Conservation (phyloP, 2,797 vertebrate species). For the Squalus acanthias region DNA sequence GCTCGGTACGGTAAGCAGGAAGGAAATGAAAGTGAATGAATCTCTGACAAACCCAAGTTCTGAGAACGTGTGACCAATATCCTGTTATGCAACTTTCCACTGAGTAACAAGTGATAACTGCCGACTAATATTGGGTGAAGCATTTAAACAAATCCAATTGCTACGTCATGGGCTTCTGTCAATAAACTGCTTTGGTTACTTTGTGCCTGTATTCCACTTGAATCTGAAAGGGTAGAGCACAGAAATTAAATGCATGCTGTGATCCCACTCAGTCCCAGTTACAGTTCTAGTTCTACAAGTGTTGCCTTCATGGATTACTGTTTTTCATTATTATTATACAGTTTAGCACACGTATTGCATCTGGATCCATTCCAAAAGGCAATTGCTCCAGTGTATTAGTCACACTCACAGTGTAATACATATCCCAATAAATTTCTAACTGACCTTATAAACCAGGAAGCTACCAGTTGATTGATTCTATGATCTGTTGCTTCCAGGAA, state of each 20-base stretch:
- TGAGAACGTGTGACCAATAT: neutral
- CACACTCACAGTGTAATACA: neutral
- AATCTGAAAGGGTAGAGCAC: neutral
- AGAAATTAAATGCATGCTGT: neutral
- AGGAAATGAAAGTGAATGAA: neutral
- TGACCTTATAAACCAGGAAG: neutral
- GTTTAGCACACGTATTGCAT: neutral
- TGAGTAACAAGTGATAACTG: neutral
- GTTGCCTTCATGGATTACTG: neutral
- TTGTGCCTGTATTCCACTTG: neutral
- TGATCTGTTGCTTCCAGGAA: neutral
- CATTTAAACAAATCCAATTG: neutral
- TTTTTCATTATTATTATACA: neutral
- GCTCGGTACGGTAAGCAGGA: neutral
- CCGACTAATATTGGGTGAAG: neutral
- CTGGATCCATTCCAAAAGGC: constrained; percentile 2
- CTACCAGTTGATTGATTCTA: neutral
- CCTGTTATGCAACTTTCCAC: neutral
- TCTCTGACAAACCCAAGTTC: neutral
- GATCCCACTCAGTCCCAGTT: too few species aligned
- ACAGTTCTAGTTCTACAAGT: neutral
- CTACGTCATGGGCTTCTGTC: neutral
- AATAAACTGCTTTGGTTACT: neutral
- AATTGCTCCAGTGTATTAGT: neutral
- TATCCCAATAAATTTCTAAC: neutral